Evolutionary conservation across 2,888 invertebrate genomes (phyloP).

Genomic region (Geotrupes spiniger): DNA sequence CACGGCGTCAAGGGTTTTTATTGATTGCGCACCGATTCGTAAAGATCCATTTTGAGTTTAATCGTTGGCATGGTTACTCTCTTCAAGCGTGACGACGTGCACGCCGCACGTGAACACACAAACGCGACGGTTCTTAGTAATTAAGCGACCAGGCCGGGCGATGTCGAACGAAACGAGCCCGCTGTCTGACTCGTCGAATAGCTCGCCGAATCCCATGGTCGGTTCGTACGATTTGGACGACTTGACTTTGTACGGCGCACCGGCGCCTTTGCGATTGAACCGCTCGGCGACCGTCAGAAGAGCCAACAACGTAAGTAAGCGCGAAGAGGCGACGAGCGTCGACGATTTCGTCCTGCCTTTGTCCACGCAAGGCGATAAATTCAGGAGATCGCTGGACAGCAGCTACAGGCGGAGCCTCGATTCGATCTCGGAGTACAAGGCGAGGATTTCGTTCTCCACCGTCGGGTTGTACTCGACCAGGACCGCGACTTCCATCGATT

Average conservation of each 20-base stretch:
- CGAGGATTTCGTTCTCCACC: conserved; percentile 42
- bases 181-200: conserved; percentile 42
- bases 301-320: conserved; percentile 34
- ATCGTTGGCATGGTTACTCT: conserved; percentile 45
- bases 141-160: conserved; percentile 2
- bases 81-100: conserved; percentile 24
- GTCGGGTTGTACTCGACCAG: conserved; percentile 33
- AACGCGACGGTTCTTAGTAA: conserved; percentile 10
- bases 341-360: conserved; percentile 16
- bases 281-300: conserved; percentile 46
- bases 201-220: conserved; percentile 37
- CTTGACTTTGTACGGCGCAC: conserved; percentile 40
- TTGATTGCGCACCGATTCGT: conserved; percentile 35
- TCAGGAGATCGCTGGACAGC: conserved; percentile 37
- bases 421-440: conserved; percentile 48
- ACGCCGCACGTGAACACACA: conserved; percentile 2
- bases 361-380: conserved; percentile 19
- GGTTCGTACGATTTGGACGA: conserved; percentile 40
- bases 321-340: conserved; percentile 24
- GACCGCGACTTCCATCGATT: conserved; percentile 40
- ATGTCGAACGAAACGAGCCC: conserved; percentile 34
- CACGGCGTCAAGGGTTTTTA: conserved; percentile 9
- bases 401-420: conserved; percentile 45
- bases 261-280: conserved; percentile 32
- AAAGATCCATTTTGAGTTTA: conserved; percentile 39